Evolutionary conservation across 1,140 invertebrate species (phyloP), one percentile per base, ranked within the genome.

Genomic region (Nephotettix cincticeps): DNA sequence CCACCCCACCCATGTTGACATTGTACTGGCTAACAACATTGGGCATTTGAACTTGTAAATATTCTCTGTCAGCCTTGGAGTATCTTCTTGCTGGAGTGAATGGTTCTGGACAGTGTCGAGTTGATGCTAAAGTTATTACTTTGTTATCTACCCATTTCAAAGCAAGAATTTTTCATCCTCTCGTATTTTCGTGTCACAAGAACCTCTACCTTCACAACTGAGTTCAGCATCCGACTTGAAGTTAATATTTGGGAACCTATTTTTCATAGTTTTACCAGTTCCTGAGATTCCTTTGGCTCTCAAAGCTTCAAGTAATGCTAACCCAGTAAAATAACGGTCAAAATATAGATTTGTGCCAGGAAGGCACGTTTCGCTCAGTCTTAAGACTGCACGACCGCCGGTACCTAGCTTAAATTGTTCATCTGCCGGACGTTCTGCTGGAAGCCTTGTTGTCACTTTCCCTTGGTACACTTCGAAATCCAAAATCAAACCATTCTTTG

Each of bases 1-100:
- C 75, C 9, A 75, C 71, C 17, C 79, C 78, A 21, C 78, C 77
- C 78, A 80, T 79, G 68, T 71, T 71, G 63, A 73, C 70, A 69
- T 80, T 80, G 73, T 80, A 80, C 40, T 56, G 21, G 45, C 74
- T 72, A 0, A 79, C 69, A 28, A 78, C 75, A 14, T 71, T 64
- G 47, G 79, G 79, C 14, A 72, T 51, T 43, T 45, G 32, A 11
- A 79, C 70, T n/a, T 70, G 23, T 13, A 78, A 67, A 23, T 76
- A 73, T 68, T 73, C 68, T 64, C 77, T 79, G n/a, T 75, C 54
- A 63, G 72, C 74, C 74, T 79, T 79, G 63, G 72, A 75, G 77
- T 77, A 79, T 23, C 78, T 64, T 43, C 71, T 71, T 51, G 75
- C 77, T 2, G 6, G 21, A 25, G 70, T 66, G 25, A 28, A 1